Evolutionary conservation across 2,797 vertebrate genomes (phyloP).

Genomic region (Antrozous pallidus): DNA sequence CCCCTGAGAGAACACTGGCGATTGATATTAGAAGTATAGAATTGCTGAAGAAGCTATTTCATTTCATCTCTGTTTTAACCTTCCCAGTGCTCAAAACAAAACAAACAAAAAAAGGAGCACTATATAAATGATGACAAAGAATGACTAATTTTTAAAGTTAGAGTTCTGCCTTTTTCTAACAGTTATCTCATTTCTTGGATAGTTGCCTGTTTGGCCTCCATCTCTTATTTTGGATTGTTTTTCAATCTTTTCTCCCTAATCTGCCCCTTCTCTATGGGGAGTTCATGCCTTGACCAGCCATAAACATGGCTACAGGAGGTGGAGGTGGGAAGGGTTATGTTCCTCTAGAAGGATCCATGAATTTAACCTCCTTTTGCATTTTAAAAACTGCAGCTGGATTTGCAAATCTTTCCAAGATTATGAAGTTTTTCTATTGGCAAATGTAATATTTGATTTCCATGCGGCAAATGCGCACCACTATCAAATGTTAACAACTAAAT

Average conservation of each 20-base stretch:
- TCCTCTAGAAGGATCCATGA: neutral
- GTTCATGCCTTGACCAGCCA: neutral
- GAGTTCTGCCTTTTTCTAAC: neutral
- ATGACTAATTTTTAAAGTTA: neutral
- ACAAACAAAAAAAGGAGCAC: neutral
- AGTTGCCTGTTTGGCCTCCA: neutral
- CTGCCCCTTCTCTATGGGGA: neutral
- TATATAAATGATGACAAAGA: neutral
- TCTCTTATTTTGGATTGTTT: neutral
- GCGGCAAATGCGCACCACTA: neutral
- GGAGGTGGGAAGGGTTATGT: neutral
- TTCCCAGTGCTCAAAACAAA: neutral
- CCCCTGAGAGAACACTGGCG: accelerated
- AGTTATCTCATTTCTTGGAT: constrained; percentile 30
- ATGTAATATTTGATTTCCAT: neutral
- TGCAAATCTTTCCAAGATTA: neutral
- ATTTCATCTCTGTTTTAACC: neutral
- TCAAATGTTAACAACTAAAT: neutral
- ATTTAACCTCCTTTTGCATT: neutral
- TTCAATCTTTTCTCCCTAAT: neutral
- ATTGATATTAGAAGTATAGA: neutral
- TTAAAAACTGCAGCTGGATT: neutral
- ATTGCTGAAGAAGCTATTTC: neutral
- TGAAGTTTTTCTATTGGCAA: neutral
- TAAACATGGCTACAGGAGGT: neutral